phyloP scores from a whole-genome alignment of 2,113 vertebrate genomes.

The Atherinomorus stipes region DNA sequence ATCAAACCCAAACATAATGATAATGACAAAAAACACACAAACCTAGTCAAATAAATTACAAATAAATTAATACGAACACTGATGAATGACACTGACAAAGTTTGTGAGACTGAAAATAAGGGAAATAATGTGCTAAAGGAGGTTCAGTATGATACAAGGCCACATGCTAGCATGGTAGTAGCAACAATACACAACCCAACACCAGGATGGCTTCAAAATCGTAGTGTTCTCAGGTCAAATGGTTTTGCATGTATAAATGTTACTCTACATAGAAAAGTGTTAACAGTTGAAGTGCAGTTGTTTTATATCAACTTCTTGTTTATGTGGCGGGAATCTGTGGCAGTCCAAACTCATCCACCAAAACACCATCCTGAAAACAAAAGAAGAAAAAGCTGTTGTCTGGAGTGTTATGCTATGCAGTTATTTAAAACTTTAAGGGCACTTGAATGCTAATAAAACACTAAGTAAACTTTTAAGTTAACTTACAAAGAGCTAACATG shows the following conservation, averaged over 20 bases:
- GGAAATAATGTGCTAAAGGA: neutral
- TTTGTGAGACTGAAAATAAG: neutral
- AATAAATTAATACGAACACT: conserved; percentile 54
- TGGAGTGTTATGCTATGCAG: too few relatives aligned
- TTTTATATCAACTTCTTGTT: conserved; percentile 36
- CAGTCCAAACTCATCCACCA: conserved; percentile 97
- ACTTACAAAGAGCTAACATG: too few relatives aligned
- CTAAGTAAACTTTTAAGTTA: too few relatives aligned
- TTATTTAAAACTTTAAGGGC: too few relatives aligned
- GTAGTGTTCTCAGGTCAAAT: conserved; percentile 59
- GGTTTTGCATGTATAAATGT: conserved; percentile 69
- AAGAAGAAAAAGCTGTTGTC: neutral
- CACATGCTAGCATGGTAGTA: conserved; percentile 68
- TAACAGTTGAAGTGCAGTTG: conserved; percentile 64
- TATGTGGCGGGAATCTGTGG: conserved; percentile 97
- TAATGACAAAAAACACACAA: conserved; percentile 35
- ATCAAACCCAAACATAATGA: conserved; percentile 5
- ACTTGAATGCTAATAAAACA: too few relatives aligned
- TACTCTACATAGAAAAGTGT: conserved; percentile 78
- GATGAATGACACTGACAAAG: conserved; percentile 1
- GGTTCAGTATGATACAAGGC: conserved; percentile 64
- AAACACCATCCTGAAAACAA: conserved; percentile 89
- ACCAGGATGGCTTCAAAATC: conserved; percentile 45
- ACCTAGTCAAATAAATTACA: conserved; percentile 24
- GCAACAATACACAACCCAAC: conserved; percentile 59